Evolutionary conservation across 2,888 invertebrate species (phyloP), one percentile per base, ranked within the genome.

Genomic region (Chymomyza fuscimana): DNA sequence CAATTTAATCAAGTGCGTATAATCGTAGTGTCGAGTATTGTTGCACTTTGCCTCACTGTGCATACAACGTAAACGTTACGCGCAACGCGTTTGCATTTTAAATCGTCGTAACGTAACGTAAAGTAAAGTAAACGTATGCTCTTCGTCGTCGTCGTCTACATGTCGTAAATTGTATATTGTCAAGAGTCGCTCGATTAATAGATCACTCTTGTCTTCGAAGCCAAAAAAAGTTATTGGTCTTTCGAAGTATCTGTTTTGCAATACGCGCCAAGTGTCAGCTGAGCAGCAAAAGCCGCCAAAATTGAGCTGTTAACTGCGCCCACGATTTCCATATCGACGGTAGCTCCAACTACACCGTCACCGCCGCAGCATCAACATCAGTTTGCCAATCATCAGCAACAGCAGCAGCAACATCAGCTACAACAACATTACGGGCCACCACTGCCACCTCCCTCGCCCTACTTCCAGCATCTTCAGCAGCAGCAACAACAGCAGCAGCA

Each of bases 221-320:
- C 63, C n/a, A 0, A 5, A 46, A 3, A 6, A 46, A 4, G 6
- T 15, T 46, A 46, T 46, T 46, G 40, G 54, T 54, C 32, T 4
- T 54, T 54, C 16, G 22, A 54, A 54, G 10, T 19, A n/a, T 54
- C 9, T 10, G 22, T 67, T 79, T 86, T 73, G 85, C 88, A 88
- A 84, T 88, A 86, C 87, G 85, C 87, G 77, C 82, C 83, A 80
- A 83, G 62, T 56, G 75, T 77, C 71, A 79, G 83, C 87, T 87
- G 73, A 79, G 82, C 72, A 52, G 80, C 54, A 81, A 79, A 85
- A 82, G 88, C 89, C 89, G 89, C 88, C 91, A 92, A 91, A 91
- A 92, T 92, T 91, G 91, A 92, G 91, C 90, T 92, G 84, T 86
- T 91, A 90, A 89, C 87, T 86, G 89, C 90, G 75, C 89, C 91